Conservation (phyloP, 2,888 invertebrate genomes). For the Cartodere bifasciata region DNA sequence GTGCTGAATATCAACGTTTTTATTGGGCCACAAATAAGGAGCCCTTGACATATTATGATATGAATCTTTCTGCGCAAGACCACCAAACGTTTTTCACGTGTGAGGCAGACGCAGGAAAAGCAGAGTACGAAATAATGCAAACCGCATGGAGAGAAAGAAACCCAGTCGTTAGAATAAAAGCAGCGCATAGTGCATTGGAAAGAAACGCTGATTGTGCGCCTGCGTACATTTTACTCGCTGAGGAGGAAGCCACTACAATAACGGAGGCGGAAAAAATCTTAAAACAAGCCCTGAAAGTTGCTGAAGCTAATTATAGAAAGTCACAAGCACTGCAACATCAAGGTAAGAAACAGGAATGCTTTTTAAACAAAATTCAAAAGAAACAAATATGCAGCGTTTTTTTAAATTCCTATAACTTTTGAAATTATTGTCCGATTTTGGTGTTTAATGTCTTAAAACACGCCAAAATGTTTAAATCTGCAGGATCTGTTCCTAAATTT, state of each 20-base stretch:
- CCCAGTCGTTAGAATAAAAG: slow-evolving; percentile 78
- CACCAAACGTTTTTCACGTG: slow-evolving; percentile 95
- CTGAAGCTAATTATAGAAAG: slow-evolving; percentile 61
- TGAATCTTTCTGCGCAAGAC: slow-evolving; percentile 98
- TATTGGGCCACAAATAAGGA: slow-evolving; percentile 85
- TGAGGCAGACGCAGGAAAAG: slow-evolving; percentile 74
- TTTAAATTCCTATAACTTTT: no score
- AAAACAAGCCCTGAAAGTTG: slow-evolving; percentile 71
- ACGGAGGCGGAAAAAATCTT: slow-evolving; percentile 73
- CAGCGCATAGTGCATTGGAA: slow-evolving; percentile 79
- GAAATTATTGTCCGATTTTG: no score
- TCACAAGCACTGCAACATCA: slow-evolving; percentile 73
- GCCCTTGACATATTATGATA: slow-evolving; percentile 95
- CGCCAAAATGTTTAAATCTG: no score
- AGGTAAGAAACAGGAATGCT: no score
- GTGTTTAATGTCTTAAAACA: no score
- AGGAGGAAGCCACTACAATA: slow-evolving; percentile 92
- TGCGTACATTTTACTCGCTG: slow-evolving; percentile 87
- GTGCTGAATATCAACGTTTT: slow-evolving; percentile 93
- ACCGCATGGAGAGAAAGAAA: slow-evolving; percentile 94
- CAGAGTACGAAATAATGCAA: slow-evolving; percentile 89
- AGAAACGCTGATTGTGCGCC: slow-evolving; percentile 86
- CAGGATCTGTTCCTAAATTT: no score
- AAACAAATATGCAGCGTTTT: no score
- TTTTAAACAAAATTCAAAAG: no score